Percentiles rank a stretch among this genome's conserved stretches.
Evolutionary conservation across 2,888 invertebrate species (phyloP).

Genomic region (Syritta pipiens): DNA sequence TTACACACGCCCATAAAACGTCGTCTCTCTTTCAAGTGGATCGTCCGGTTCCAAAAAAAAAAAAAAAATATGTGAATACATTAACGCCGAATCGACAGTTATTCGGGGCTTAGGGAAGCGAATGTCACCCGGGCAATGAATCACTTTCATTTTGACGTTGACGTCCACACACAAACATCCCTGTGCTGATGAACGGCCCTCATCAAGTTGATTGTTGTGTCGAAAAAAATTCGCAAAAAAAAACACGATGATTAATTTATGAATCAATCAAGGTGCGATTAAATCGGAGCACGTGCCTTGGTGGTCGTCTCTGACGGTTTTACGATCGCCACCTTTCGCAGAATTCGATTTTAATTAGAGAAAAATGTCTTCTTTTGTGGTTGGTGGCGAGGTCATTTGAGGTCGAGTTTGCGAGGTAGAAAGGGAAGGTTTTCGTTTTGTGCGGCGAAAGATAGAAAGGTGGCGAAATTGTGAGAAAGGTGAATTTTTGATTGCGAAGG

Average conservation of each 20-base stretch:
- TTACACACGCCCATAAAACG: no score
- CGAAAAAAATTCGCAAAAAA: neutral
- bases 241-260: conserved; percentile 12
- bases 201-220: neutral
- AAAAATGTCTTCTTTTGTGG: conserved; percentile 1
- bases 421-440: no score
- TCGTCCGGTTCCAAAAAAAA: no score
- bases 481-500: no score
- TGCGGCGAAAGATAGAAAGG: no score
- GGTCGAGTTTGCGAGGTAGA: no score
- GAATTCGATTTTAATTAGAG: conserved; percentile 21
- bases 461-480: no score
- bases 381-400: neutral
- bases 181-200: conserved; percentile 4
- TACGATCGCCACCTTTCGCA: neutral
- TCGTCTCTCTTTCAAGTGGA: no score
- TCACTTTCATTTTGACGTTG: conserved; percentile 24
- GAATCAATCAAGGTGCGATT: conserved; percentile 11
- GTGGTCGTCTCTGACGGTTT: conserved; percentile 1
- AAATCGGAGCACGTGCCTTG: conserved; percentile 13
- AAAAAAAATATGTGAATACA: no score
- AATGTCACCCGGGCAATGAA: conserved; percentile 5
- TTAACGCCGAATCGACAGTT: no score
- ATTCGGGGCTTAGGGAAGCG: no score
- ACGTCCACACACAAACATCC: neutral